Percentiles rank a stretch among this genome's conserved stretches.
phyloP scores from a whole-genome alignment of 2,888 invertebrate species.

The Hypena proboscidalis region DNA sequence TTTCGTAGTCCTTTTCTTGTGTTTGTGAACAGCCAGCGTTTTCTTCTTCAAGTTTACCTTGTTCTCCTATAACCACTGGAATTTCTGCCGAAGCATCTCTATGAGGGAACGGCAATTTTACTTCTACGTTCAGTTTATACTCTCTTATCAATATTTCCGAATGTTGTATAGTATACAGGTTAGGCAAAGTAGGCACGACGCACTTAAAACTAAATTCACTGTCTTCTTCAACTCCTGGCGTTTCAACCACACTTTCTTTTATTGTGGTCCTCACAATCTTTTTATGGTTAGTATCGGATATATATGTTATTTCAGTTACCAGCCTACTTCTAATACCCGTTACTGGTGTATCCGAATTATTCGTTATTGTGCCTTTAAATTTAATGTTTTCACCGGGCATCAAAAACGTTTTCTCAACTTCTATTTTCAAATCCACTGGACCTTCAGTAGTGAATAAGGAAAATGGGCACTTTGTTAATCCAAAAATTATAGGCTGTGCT shows the following conservation, averaged over 20 bases:
- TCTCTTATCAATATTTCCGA: constrained; percentile 36
- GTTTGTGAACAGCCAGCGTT: too few species aligned
- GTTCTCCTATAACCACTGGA: constrained; percentile 46
- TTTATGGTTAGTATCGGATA: constrained; percentile 4
- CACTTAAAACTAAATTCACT: constrained; percentile 23
- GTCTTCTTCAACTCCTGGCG: constrained; percentile 27
- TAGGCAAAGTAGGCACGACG: constrained; percentile 25
- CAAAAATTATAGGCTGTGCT: neutral
- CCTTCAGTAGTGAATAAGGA: neutral
- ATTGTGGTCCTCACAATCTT: neutral
- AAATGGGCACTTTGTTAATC: neutral
- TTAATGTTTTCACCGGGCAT: constrained; percentile 12
- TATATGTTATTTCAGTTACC: constrained; percentile 12
- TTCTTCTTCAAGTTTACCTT: neutral
- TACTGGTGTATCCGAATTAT: constrained; percentile 5
- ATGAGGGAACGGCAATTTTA: constrained; percentile 42
- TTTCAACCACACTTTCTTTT: constrained; percentile 4
- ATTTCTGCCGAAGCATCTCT: constrained; percentile 34
- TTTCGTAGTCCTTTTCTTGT: too few species aligned
- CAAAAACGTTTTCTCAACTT: constrained; percentile 1
- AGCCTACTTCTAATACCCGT: constrained; percentile 4
- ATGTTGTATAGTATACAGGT: constrained; percentile 43
- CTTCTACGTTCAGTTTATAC: constrained; percentile 40
- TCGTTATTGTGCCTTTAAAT: neutral
- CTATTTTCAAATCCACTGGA: neutral